Percentiles rank a stretch among this genome's conserved stretches.
Evolutionary conservation across 1,140 invertebrate genomes (phyloP).

Genomic region (Cotesia vestalis): DNA sequence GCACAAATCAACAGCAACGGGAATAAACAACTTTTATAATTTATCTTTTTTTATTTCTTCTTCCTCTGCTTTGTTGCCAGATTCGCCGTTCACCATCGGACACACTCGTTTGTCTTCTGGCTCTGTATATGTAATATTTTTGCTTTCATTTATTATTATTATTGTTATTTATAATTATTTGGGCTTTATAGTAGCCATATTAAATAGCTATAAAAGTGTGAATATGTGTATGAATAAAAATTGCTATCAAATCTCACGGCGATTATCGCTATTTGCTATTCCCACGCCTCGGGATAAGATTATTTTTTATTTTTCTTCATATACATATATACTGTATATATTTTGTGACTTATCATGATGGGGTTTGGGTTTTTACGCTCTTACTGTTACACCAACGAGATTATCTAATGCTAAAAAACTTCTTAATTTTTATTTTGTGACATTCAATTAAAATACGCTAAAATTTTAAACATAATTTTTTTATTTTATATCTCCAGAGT

Average conservation of each 20-base stretch:
- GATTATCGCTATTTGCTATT: conserved; percentile 7
- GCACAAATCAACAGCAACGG: conserved; percentile 10
- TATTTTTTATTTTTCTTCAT: conserved; percentile 9
- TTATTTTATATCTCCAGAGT: too few relatives aligned
- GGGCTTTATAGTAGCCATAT: background rate
- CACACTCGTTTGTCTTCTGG: too few relatives aligned
- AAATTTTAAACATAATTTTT: too few relatives aligned
- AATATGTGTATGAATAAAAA: background rate
- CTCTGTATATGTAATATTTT: background rate
- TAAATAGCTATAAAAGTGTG: background rate
- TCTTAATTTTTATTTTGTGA: too few relatives aligned
- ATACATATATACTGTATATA: background rate
- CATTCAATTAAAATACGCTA: too few relatives aligned
- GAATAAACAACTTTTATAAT: background rate
- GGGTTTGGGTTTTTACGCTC: too few relatives aligned
- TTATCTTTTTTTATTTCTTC: background rate
- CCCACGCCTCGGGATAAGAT: background rate
- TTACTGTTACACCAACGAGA: too few relatives aligned
- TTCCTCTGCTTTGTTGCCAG: background rate
- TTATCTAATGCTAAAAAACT: too few relatives aligned
- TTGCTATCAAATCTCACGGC: conserved; percentile 17
- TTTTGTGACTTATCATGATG: too few relatives aligned
- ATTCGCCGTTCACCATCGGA: background rate
- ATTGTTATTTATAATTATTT: background rate
- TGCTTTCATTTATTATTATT: background rate